phyloP scores from a whole-genome alignment of 1,140 invertebrate genomes.

The Cepaea nemoralis region DNA sequence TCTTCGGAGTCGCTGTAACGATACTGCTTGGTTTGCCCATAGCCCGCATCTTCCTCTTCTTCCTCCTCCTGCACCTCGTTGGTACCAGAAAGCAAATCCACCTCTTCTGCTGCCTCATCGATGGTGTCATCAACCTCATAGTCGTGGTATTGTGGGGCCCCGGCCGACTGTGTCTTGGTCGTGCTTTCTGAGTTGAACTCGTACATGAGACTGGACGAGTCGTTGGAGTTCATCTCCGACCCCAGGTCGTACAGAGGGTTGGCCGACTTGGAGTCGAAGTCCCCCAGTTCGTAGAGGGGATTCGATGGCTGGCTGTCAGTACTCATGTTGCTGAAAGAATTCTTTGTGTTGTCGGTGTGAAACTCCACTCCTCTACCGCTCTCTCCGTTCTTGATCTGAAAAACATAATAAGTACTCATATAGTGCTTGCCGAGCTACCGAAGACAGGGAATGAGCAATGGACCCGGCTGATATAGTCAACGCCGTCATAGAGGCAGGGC shows the following conservation, averaged over 20 bases:
- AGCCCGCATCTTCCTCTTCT: not conserved
- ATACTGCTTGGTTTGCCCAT: not conserved
- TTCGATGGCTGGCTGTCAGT: slow-evolving; percentile 22
- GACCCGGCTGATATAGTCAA: too few species aligned
- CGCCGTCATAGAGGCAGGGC: too few species aligned
- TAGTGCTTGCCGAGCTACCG: too few species aligned
- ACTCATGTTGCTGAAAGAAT: slow-evolving; percentile 44
- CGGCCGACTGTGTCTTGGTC: slow-evolving; percentile 14
- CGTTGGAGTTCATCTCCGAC: not conserved
- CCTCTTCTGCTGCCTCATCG: not conserved
- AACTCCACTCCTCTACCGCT: not conserved
- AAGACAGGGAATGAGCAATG: too few species aligned
- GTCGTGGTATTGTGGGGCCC: slow-evolving; percentile 50
- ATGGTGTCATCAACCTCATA: slow-evolving; percentile 10
- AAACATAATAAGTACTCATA: too few species aligned
- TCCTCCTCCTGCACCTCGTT: slow-evolving; percentile 6
- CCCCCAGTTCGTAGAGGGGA: slow-evolving; percentile 29
- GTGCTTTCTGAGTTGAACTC: not conserved
- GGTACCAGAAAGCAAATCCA: slow-evolving; percentile 3
- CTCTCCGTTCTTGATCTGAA: slow-evolving; percentile 29
- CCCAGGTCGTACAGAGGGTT: slow-evolving; percentile 45
- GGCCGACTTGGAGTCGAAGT: not conserved
- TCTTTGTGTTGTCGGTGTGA: not conserved
- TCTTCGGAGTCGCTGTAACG: not conserved
- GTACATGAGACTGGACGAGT: not conserved